Evolutionary conservation across 2,888 invertebrate species (phyloP), one percentile per base, ranked within the genome.

Genomic region (Galeruca laticollis): DNA sequence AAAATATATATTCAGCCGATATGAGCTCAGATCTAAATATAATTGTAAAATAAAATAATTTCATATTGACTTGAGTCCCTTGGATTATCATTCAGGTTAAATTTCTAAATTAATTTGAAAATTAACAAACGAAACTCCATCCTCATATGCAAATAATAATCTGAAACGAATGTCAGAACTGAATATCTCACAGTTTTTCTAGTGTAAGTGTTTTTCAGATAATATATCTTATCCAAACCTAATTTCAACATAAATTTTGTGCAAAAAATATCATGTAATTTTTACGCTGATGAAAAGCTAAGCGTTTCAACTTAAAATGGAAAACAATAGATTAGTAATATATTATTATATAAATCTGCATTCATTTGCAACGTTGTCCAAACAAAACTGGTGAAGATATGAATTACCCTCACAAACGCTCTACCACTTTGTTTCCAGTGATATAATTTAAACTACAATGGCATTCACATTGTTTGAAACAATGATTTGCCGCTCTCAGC

Each of bases 401-500:
- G 64, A 62, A 62, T 62, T 52, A 57, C 54, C 62, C 62, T 52
- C 52, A 40, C 60, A 59, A 60, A 65, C 54, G 65, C 60, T 40
- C 60, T 56, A 51, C 40, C 69, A 69, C 69, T 70, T 70, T 70
- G 69, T 70, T 70, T 70, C 60, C 69, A 56, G 65, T 61, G 65
- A 70, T 59, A 70, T 70, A 63, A 70, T 70, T 70, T 54, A 57
- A 51, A 67, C 70, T 60, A 60, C 52, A 70, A 70, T 70, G 63
- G 67, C 66, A 51, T 49, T 40, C 54, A 52, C 70, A 70, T 70
- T 70, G 70, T 70, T 67, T 35, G 59, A 59, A 56, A 67, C 71
- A 66, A 56, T 70, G 72, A 70, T 73, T 70, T 78, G 79, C 80
- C 80, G 80, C 80, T 78, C 73, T 15, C 56, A 68, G 64, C 69